These are phyloP conservation scores for Kryptolebias marmoratus DNA, from an alignment of 2,113 vertebrate genomes.

Conservation along the genomic window DNA sequence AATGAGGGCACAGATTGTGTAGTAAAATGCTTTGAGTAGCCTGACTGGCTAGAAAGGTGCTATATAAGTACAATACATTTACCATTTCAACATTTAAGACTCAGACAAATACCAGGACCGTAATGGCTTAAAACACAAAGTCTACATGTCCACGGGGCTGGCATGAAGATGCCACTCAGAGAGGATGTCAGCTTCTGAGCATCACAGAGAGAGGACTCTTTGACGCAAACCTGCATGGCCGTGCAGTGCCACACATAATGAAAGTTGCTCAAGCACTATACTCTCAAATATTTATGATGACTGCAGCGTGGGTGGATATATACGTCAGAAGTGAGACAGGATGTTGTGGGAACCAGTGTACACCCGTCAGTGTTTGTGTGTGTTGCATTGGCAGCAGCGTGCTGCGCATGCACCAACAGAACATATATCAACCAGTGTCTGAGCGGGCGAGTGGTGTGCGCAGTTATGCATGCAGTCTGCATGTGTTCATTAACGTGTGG, in stretches of 20 bases:
- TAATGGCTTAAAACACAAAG: conserved; percentile 30
- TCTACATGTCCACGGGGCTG: background rate
- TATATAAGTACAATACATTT: too few relatives aligned
- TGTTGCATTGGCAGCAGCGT: background rate
- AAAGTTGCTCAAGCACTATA: conserved; percentile 53
- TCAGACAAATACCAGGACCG: background rate
- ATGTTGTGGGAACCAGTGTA: conserved; percentile 33
- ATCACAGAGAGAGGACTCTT: conserved; percentile 11
- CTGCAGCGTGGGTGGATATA: conserved; percentile 49
- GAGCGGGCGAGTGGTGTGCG: conserved; percentile 1
- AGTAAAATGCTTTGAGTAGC: too few relatives aligned
- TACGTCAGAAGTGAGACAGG: conserved; percentile 44
- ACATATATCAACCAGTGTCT: conserved; percentile 46
- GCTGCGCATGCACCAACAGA: background rate
- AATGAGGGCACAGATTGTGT: too few relatives aligned
- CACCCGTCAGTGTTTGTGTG: background rate
- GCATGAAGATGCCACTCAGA: conserved; percentile 16
- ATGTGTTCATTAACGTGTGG: conserved; percentile 22
- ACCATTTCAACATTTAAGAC: background rate
- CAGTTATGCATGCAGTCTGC: background rate
- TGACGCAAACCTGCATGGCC: conserved; percentile 17
- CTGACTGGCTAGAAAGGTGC: too few relatives aligned
- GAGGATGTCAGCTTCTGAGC: conserved; percentile 20
- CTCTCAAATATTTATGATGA: conserved; percentile 71
- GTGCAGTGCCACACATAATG: conserved; percentile 46